These are phyloP conservation scores for Nematolebias whitei DNA, from an alignment of 2,113 vertebrate species.

Conservation along the genomic window DNA sequence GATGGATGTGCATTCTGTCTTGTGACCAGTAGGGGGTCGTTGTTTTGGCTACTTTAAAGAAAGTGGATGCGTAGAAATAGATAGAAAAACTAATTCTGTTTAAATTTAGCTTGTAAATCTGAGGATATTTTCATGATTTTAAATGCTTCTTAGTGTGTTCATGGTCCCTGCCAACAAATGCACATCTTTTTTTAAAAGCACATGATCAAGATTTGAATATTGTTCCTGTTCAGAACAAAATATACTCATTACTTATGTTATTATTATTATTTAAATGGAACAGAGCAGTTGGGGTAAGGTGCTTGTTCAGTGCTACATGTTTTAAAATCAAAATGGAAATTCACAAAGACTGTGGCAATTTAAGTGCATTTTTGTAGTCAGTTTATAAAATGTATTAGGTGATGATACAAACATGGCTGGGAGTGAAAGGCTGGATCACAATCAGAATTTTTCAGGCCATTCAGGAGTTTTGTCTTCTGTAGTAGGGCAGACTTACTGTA, in stretches of 20 bases:
- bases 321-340: background rate
- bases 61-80: background rate
- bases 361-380: background rate
- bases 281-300: background rate
- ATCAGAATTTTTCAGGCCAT: background rate
- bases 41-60: background rate
- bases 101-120: background rate
- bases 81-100: background rate
- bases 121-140: background rate
- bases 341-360: background rate
- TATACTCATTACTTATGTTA: too few species aligned
- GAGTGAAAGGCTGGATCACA: background rate
- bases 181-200: background rate
- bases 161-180: background rate
- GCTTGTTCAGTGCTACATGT: background rate
- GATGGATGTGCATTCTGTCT: background rate
- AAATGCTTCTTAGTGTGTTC: background rate
- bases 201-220: background rate
- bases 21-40: background rate
- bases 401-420: background rate
- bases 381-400: background rate
- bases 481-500: background rate
- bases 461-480: background rate
- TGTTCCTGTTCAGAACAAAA: background rate
- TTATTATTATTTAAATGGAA: background rate